These are phyloP conservation scores for Bombylius discolor DNA, from an alignment of 2,888 invertebrate species.

Conservation along the genomic window DNA sequence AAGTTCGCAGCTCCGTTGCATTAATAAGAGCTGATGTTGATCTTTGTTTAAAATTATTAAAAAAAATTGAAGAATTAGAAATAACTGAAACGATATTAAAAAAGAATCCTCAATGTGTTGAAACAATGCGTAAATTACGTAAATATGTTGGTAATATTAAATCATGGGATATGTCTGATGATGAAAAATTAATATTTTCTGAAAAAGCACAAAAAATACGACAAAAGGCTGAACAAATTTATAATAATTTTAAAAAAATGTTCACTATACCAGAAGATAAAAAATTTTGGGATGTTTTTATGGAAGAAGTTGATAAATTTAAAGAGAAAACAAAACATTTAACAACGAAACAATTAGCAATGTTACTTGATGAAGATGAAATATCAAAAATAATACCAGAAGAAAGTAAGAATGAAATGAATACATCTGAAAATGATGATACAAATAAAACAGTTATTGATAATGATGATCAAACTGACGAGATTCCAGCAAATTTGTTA, in stretches of 20 bases:
- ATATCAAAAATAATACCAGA: background rate
- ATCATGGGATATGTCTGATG: conserved; percentile 53
- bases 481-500: no score
- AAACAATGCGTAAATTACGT: conserved; percentile 61
- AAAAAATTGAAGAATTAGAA: conserved; percentile 40
- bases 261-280: conserved; percentile 49
- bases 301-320: conserved; percentile 52
- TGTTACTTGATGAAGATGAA: background rate
- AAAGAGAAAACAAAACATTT: conserved; percentile 52
- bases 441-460: no score
- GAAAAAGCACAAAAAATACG: conserved; percentile 57
- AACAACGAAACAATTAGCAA: conserved; percentile 9
- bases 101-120: conserved; percentile 66
- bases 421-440: no score
- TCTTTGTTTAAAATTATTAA: conserved; percentile 54
- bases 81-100: conserved; percentile 60
- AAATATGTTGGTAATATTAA: conserved; percentile 67
- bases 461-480: no score
- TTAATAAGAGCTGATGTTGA: conserved; percentile 51
- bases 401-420: no score
- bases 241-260: conserved; percentile 39
- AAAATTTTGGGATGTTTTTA: conserved; percentile 60
- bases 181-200: conserved; percentile 49
- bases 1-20: conserved; percentile 53
- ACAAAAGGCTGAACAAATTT: conserved; percentile 48